phyloP scores from a whole-genome alignment of 1,140 invertebrate species.

The Megalopta genalis region DNA sequence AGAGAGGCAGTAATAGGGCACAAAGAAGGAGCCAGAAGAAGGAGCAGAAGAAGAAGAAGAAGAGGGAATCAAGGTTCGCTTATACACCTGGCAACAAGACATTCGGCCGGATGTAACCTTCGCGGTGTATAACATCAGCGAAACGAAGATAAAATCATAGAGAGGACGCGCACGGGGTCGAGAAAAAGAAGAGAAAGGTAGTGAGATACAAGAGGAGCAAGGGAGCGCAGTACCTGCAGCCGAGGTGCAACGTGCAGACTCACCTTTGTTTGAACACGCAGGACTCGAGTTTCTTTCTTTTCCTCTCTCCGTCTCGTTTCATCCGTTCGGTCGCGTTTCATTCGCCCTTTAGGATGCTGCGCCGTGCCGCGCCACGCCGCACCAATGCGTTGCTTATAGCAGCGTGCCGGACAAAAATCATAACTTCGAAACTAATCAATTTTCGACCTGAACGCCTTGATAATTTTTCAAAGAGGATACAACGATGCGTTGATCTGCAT shows the following conservation, averaged over 20 bases:
- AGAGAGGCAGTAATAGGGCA: too few species aligned
- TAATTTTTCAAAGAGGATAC: too few species aligned
- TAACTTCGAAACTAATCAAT: too few species aligned
- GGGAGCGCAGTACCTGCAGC: slow-evolving; percentile 55
- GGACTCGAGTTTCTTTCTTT: slow-evolving; percentile 40
- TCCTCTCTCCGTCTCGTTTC: neutral
- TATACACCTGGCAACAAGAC: slow-evolving; percentile 63
- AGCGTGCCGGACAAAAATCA: too few species aligned
- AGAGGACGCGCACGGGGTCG: slow-evolving; percentile 17
- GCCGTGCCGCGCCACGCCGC: neutral
- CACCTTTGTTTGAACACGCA: slow-evolving; percentile 67
- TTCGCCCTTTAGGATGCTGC: neutral
- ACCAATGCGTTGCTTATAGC: too few species aligned
- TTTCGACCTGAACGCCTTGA: too few species aligned
- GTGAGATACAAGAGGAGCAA: slow-evolving; percentile 52
- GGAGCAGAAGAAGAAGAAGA: too few species aligned
- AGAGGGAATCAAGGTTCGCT: slow-evolving; percentile 1
- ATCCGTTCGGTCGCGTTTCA: neutral
- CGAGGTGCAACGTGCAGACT: slow-evolving; percentile 60
- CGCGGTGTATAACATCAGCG: slow-evolving; percentile 53
- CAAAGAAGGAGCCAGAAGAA: too few species aligned
- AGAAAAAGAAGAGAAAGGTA: slow-evolving; percentile 49
- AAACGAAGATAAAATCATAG: slow-evolving; percentile 58
- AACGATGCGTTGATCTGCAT: too few species aligned
- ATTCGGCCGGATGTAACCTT: slow-evolving; percentile 61